Conservation (phyloP, 92 coral and sea anemone genomes). For the Isaurus tuberculatus region DNA sequence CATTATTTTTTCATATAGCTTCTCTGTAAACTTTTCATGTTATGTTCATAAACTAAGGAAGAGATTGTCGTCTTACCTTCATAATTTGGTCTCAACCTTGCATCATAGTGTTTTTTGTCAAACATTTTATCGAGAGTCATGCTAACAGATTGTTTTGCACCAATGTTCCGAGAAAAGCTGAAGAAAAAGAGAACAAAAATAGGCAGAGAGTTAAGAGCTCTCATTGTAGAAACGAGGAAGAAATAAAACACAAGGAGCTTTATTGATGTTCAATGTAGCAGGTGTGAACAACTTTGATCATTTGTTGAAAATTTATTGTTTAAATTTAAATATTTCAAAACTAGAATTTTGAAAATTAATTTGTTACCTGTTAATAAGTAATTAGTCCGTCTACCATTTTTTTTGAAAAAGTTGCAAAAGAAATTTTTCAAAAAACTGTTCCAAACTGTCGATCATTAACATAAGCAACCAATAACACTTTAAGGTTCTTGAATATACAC, state of each 20-base stretch:
- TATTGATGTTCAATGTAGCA: background rate
- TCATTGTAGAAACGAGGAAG: background rate
- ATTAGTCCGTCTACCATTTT: too few relatives aligned
- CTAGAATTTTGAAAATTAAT: too few relatives aligned
- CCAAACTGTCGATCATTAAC: too few relatives aligned
- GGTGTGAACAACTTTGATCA: background rate
- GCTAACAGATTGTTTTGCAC: slow-evolving; percentile 16
- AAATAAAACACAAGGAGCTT: background rate
- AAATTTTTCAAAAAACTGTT: too few relatives aligned
- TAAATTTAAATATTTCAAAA: too few relatives aligned
- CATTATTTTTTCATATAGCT: too few relatives aligned
- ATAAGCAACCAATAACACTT: too few relatives aligned
- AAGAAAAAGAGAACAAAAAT: background rate
- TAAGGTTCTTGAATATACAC: too few relatives aligned
- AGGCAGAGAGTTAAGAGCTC: background rate
- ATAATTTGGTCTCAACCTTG: slow-evolving; percentile 43
- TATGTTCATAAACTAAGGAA: too few relatives aligned
- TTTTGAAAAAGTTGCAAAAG: too few relatives aligned
- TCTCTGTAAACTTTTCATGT: too few relatives aligned
- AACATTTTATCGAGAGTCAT: slow-evolving; percentile 24
- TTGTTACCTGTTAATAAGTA: too few relatives aligned
- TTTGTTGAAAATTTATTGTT: background rate
- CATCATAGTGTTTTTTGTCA: slow-evolving; percentile 39
- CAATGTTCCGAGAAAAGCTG: slow-evolving; percentile 1
- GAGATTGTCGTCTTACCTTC: slow-evolving; percentile 24